phyloP scores from a whole-genome alignment of 2,888 invertebrate species.

The Leucophora obtusa region DNA sequence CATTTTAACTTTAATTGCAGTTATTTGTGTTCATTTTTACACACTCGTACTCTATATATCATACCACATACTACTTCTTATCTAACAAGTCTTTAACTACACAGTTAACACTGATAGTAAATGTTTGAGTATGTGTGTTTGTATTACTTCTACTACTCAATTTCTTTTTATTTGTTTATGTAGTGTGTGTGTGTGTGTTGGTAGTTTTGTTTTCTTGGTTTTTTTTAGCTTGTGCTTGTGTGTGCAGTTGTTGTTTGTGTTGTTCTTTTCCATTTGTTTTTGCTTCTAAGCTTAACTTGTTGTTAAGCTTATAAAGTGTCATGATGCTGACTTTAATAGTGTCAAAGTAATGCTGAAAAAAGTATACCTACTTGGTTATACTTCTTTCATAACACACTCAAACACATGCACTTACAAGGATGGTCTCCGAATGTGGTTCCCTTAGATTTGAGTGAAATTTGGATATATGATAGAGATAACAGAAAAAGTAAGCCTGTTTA shows the following conservation, averaged over 20 bases:
- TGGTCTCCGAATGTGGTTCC: neutral
- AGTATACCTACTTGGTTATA: constrained; percentile 19
- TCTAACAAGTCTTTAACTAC: constrained; percentile 40
- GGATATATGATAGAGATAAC: no score
- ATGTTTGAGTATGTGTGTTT: neutral
- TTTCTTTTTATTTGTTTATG: neutral
- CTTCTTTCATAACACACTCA: neutral
- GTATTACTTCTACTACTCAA: neutral
- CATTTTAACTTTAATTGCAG: constrained; percentile 41
- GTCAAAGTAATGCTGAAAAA: constrained; percentile 45
- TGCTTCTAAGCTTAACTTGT: constrained; percentile 21
- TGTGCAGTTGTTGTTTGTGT: neutral
- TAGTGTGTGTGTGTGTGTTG: neutral
- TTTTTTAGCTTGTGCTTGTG: neutral
- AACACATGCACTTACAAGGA: neutral
- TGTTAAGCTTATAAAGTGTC: constrained; percentile 45
- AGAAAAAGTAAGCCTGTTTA: no score
- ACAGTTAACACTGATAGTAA: neutral
- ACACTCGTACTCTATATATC: neutral
- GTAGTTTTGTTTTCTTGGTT: constrained; percentile 1
- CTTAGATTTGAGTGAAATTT: no score
- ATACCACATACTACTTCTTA: neutral
- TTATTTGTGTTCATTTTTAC: constrained; percentile 28
- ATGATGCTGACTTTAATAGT: constrained; percentile 51
- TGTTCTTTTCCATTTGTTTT: no score